Conservation (phyloP, 2,113 vertebrate genomes). For the Thunnus thynnus region DNA sequence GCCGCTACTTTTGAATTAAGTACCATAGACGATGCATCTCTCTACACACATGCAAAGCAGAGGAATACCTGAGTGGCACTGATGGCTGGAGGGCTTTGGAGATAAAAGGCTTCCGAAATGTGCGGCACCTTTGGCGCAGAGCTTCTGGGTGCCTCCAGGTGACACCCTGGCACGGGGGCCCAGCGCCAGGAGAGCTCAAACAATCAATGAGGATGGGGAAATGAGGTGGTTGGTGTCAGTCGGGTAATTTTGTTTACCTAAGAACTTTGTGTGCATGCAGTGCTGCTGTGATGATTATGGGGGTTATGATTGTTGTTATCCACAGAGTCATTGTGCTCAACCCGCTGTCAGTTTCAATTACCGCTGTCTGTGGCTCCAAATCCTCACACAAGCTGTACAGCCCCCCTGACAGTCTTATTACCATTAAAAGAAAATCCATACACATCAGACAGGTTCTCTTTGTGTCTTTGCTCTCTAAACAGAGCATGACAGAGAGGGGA, state of each 20-base stretch:
- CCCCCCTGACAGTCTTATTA: conserved; percentile 74
- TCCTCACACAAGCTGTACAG: conserved; percentile 63
- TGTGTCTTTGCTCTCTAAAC: conserved; percentile 73
- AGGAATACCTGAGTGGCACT: conserved; percentile 12
- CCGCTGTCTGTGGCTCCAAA: conserved; percentile 73
- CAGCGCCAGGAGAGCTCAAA: conserved; percentile 39
- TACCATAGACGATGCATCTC: not conserved
- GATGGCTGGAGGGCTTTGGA: conserved; percentile 13
- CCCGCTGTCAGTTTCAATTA: conserved; percentile 86
- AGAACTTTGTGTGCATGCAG: conserved; percentile 70
- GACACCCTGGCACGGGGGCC: conserved; percentile 18
- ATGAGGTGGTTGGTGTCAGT: conserved; percentile 68
- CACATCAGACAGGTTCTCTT: conserved; percentile 70
- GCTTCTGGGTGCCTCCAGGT: conserved; percentile 14
- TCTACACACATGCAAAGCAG: not conserved
- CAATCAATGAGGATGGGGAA: conserved; percentile 64
- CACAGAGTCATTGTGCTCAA: conserved; percentile 80
- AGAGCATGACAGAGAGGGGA: conserved; percentile 43
- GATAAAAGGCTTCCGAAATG: conserved; percentile 25
- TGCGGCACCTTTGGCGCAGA: conserved; percentile 12
- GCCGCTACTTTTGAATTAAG: not conserved
- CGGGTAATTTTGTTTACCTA: conserved; percentile 82
- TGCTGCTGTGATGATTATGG: conserved; percentile 81
- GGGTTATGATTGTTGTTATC: conserved; percentile 84
- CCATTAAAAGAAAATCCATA: conserved; percentile 83